These are phyloP conservation scores for Euura lappo DNA, from an alignment of 1,140 invertebrate species.

Conservation along the genomic window DNA sequence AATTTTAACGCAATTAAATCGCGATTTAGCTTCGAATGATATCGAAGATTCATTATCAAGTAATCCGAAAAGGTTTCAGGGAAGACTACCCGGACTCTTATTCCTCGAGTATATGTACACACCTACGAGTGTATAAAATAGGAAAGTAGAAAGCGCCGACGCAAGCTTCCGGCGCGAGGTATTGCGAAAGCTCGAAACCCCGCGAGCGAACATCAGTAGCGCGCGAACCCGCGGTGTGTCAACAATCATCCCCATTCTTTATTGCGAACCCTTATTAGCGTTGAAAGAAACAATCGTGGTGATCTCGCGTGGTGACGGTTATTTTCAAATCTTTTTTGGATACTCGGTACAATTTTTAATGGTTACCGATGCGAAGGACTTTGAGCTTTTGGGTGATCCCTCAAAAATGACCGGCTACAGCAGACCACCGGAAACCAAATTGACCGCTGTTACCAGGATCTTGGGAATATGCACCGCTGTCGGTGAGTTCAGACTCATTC, in stretches of 20 bases:
- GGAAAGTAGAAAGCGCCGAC: neutral
- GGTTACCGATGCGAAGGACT: conserved; percentile 32
- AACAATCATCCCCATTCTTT: neutral
- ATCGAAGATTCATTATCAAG: too few species aligned
- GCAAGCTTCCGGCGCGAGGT: conserved; percentile 1
- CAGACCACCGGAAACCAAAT: conserved; percentile 25
- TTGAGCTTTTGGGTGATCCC: conserved; percentile 18
- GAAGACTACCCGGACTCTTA: too few species aligned
- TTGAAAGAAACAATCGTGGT: neutral
- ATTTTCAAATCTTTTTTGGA: conserved; percentile 9
- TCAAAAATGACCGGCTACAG: conserved; percentile 28
- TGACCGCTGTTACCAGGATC: conserved; percentile 38
- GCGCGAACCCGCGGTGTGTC: conserved; percentile 1
- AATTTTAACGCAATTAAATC: too few species aligned
- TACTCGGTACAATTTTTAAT: conserved; percentile 14
- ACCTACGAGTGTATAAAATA: too few species aligned
- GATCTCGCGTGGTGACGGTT: neutral
- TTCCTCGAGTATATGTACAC: too few species aligned
- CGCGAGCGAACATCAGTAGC: neutral
- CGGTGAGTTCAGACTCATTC: conserved; percentile 27
- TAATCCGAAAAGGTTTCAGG: too few species aligned
- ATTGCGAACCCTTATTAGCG: neutral
- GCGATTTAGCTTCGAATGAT: too few species aligned
- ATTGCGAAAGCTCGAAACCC: neutral
- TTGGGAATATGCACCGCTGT: conserved; percentile 41